Base-by-base conservation (phyloP, 2,113 vertebrate genomes). In the Otus sunia region DNA sequence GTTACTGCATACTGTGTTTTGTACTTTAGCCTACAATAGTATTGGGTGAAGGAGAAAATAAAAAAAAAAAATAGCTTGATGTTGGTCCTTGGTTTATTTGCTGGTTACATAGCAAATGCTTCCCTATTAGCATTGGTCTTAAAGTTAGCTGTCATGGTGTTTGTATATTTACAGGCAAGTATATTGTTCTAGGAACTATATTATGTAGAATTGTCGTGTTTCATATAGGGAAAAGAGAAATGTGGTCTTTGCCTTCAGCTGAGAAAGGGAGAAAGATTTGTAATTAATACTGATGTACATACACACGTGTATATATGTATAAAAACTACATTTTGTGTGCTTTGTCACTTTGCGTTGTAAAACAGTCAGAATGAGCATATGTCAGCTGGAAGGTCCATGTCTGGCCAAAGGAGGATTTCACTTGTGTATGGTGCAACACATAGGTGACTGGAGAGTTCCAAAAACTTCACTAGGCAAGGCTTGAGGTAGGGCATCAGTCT, bases 301-400 rank as follows among this genome's bases (percentile, higher is more conserved):
- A 34, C 0, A 27, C 4, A 30, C 10, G 19, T 4, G 22, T 3
- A 20, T 1, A 2, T 1, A 32, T 16, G 11, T 4, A 6, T 2
- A 23, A 4, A 26, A 47, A 30, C 53, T 7, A 4, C 1, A 8
- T 49, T 71, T 73, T 34, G 14, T 59, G 19, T 87, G 8, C 11
- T 66, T 88, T 39, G 29, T 77, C 5, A 2, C 36, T 63, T 36
- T 49, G 32, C 43, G 3, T 15, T 56, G 26, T 84, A 23, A 64
- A 88, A n/a, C 25, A 81, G 47, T 58, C 47, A 58, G 58, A 86
- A 49, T 60, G 14, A 69, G 9, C 3, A 7, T 59, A 14, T 52
- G 12, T 74, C 23, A 39, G 30, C 39, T 62, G 37, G 71, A 78
- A 75, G 68, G 45, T 59, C 32, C 6, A 45, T 19, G 30, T 66